Evolutionary conservation across 2,888 invertebrate species (phyloP), one percentile per base, ranked within the genome.

Genomic region (Linnaemya vulpina): DNA sequence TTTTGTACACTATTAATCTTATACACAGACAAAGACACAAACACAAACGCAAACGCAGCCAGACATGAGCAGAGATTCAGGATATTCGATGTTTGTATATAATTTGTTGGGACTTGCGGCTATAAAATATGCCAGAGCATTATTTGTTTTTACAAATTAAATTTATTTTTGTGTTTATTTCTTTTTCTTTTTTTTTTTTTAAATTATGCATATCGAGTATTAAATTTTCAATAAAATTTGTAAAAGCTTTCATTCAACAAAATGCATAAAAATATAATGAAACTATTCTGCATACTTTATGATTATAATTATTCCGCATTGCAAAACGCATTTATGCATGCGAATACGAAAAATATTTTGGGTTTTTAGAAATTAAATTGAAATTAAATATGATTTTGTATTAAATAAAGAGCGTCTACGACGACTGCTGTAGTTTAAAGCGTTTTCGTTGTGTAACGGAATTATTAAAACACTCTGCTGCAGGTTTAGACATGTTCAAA

Each of bases 101-200:
- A 85, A 85, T 85, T 85, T 85, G 85, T 82, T 85, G 75, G 63
- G 70, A 85, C 85, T 85, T 78, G 74, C 85, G 85, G 85, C 85
- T 75, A 82, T 82, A 82, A 82, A 85, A 85, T 85, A 75, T 85
- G 85, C 78, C 85, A 82, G 63, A 82, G 38, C 58, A 78, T 78
- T 85, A 82, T 85, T 78, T 85, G 85, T 85, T 85, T 82, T 85
- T 75, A 85, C 85, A 85, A 85, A 85, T 85, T 85, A 82, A 85
- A 85, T 74, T 78, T 80, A 70, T 75, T 76, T 76, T 75, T 76
- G n/a, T 71, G 25, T 58, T 71, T 65, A 9, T 65, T 67, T 40
- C 43, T 46, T 55, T n/a, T n/a, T n/a, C n/a, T n/a, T 65, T 67
- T 30, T 30, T 30, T 30, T 30, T 30, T 30, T 2, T 22, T 35